Conservation (phyloP, 2,888 invertebrate species). For the Andrena marginata region DNA sequence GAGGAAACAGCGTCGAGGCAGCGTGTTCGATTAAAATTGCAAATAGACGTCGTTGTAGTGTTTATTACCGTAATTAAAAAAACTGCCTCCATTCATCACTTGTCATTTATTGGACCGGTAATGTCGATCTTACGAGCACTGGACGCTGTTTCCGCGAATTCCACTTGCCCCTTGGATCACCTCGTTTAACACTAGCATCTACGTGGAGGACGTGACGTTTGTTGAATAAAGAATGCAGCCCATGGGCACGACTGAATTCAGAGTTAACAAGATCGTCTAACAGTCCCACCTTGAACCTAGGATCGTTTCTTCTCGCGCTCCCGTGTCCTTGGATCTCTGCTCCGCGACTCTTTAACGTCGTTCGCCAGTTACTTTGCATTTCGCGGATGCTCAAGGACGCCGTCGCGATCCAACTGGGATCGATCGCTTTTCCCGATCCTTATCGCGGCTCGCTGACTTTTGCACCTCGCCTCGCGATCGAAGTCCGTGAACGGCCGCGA, state of each 20-base stretch:
- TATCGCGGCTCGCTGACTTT: constrained; percentile 42
- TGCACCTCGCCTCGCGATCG: constrained; percentile 44
- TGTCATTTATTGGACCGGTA: background rate
- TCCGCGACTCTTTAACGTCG: constrained; percentile 30
- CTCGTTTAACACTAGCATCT: no score
- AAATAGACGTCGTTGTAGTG: constrained; percentile 10
- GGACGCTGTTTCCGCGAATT: background rate
- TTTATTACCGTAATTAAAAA: constrained; percentile 17
- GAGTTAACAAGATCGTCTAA: background rate
- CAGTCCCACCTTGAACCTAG: constrained; percentile 14
- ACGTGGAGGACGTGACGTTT: no score
- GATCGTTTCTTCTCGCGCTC: background rate
- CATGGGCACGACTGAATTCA: no score
- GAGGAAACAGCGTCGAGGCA: background rate
- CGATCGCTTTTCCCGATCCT: constrained; percentile 60
- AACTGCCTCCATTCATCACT: constrained; percentile 1
- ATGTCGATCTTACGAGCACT: background rate
- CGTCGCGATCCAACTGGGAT: constrained; percentile 34
- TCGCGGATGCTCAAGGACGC: constrained; percentile 47
- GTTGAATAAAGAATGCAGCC: no score
- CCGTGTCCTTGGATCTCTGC: constrained; percentile 30
- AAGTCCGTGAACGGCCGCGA: constrained; percentile 32
- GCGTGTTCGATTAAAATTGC: constrained; percentile 36
- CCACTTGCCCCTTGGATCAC: background rate
- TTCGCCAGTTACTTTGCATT: constrained; percentile 33